Conservation (phyloP, 2,888 invertebrate species). For the Melangyna quadrimaculata region DNA sequence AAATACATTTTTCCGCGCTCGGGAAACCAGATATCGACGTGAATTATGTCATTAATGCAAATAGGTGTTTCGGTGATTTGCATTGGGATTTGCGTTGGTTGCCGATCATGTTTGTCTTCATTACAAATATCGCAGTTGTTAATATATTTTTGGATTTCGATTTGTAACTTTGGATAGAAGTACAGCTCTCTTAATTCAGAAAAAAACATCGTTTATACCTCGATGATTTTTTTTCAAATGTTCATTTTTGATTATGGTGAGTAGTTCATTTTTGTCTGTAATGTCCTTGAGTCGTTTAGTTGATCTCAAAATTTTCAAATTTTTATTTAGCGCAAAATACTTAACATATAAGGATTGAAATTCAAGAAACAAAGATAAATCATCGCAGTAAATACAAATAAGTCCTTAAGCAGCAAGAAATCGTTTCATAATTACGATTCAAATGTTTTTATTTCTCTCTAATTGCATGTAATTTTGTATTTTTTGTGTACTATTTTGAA, state of each 20-base stretch:
- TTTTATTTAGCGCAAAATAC: slow-evolving; percentile 24
- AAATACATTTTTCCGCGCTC: slow-evolving; percentile 18
- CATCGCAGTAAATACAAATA: slow-evolving; percentile 51
- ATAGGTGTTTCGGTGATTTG: slow-evolving; percentile 22
- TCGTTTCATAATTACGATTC: slow-evolving; percentile 41
- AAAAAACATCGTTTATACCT: background rate
- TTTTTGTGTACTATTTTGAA: slow-evolving; percentile 29
- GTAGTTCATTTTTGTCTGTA: slow-evolving; percentile 15
- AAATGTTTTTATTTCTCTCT: slow-evolving; percentile 8
- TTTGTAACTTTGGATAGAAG: background rate
- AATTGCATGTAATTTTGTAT: slow-evolving; percentile 1
- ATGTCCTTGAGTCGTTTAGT: background rate
- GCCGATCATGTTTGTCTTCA: slow-evolving; percentile 1
- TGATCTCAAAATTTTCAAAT: slow-evolving; percentile 15
- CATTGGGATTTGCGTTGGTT: slow-evolving; percentile 9
- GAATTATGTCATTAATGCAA: slow-evolving; percentile 28
- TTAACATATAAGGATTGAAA: slow-evolving; percentile 23
- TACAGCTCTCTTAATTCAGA: background rate
- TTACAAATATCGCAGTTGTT: slow-evolving; percentile 10
- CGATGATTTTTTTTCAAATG: background rate
- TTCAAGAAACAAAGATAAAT: slow-evolving; percentile 7
- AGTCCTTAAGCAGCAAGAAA: slow-evolving; percentile 38
- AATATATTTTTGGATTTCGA: background rate
- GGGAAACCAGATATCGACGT: slow-evolving; percentile 30
- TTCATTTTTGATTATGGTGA: background rate